These are phyloP conservation scores for Xanthorhoe designata DNA, from an alignment of 2,888 invertebrate genomes.

Conservation along the genomic window DNA sequence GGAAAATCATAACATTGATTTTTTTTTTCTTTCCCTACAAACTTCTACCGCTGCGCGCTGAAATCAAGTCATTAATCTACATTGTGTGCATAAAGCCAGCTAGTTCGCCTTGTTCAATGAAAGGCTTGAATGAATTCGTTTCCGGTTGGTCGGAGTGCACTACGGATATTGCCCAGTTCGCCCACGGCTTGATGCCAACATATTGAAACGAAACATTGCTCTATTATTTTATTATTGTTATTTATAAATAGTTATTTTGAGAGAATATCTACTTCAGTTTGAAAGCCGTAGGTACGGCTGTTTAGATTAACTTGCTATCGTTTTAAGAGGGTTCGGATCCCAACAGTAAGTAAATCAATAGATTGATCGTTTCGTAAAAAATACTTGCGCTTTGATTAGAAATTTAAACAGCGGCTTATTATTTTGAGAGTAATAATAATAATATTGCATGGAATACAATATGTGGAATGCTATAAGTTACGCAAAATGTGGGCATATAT, in stretches of 20 bases:
- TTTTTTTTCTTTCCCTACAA: background rate
- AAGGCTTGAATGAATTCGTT: slow-evolving; percentile 11
- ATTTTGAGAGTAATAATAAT: too few relatives aligned
- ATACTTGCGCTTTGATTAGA: too few relatives aligned
- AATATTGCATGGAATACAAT: too few relatives aligned
- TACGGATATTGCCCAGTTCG: slow-evolving; percentile 27
- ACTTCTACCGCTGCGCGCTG: background rate
- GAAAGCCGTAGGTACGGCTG: too few relatives aligned
- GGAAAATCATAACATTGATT: background rate
- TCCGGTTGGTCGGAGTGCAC: slow-evolving; percentile 13
- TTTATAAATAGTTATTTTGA: background rate
- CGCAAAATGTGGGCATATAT: too few relatives aligned
- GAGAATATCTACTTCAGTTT: too few relatives aligned
- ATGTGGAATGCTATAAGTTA: too few relatives aligned
- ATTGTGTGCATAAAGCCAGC: slow-evolving; percentile 1
- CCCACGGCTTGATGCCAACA: slow-evolving; percentile 3
- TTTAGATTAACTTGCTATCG: too few relatives aligned
- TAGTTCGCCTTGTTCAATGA: slow-evolving; percentile 15
- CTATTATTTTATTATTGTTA: background rate
- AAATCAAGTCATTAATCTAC: background rate
- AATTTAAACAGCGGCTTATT: too few relatives aligned
- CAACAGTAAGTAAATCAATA: too few relatives aligned
- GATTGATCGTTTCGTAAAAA: too few relatives aligned
- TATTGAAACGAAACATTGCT: slow-evolving; percentile 16
- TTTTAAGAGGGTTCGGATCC: too few relatives aligned